Percentiles rank a stretch among this genome's conserved stretches.
These are phyloP conservation scores for Callithrix jacchus DNA, from an alignment of 2,113 vertebrate species.

Conservation along the genomic window DNA sequence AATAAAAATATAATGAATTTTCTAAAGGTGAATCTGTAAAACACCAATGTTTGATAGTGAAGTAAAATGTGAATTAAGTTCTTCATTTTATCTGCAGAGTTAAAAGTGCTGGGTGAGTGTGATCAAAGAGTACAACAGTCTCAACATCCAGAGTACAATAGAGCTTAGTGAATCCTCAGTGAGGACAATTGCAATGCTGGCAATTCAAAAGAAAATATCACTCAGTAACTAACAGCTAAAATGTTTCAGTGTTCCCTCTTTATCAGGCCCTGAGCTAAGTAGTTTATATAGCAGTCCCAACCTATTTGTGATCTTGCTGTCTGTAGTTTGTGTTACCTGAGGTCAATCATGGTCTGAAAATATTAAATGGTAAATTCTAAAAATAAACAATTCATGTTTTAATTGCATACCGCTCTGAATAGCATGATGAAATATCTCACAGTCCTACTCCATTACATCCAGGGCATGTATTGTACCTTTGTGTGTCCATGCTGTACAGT, in stretches of 20 bases:
- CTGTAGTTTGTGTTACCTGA: background rate
- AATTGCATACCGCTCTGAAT: background rate
- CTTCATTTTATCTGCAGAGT: background rate
- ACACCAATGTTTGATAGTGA: background rate
- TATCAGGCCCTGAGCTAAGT: background rate
- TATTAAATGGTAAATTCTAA: background rate
- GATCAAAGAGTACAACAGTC: background rate
- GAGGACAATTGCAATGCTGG: background rate
- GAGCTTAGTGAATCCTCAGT: background rate
- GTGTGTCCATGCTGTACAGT: background rate
- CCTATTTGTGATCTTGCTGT: background rate
- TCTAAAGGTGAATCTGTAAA: constrained; percentile 10
- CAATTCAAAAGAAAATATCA: constrained; percentile 9
- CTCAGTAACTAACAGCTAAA: constrained; percentile 3
- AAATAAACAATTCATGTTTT: background rate
- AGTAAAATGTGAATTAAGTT: constrained; percentile 22
- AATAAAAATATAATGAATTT: background rate
- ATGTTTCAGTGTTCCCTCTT: background rate
- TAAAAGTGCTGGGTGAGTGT: background rate
- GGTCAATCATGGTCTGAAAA: background rate
- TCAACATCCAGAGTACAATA: background rate
- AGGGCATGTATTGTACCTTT: background rate
- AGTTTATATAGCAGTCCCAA: background rate
- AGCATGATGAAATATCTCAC: background rate
- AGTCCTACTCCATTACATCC: background rate